Conservation (phyloP, 2,113 vertebrate species). For the Corythoichthys haematopterus region DNA sequence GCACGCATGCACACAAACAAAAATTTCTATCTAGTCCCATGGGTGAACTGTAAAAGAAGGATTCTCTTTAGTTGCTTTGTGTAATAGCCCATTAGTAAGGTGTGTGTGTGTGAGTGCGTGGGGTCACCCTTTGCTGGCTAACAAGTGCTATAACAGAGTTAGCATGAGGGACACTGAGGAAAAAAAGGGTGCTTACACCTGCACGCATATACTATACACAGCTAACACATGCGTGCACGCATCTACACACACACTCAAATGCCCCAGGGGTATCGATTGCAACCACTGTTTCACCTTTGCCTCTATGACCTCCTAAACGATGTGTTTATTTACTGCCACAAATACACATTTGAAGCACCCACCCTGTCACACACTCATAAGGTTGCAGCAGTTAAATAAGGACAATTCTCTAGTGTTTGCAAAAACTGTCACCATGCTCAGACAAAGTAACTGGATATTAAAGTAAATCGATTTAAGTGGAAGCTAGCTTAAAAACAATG, state of each 20-base stretch:
- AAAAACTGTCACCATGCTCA: conserved; percentile 15
- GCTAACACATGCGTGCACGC: conserved; percentile 28
- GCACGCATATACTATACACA: conserved; percentile 23
- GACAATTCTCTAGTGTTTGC: conserved; percentile 17
- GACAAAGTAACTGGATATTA: background rate
- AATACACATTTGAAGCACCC: conserved; percentile 23
- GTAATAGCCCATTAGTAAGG: conserved; percentile 86
- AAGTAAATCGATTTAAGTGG: background rate
- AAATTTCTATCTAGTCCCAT: conserved; percentile 30
- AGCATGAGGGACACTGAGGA: conserved; percentile 17
- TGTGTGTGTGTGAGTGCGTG: conserved; percentile 61
- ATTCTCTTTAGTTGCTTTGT: conserved; percentile 81
- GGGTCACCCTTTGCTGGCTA: conserved; percentile 57
- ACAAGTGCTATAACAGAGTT: conserved; percentile 65
- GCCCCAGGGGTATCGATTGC: conserved; percentile 61
- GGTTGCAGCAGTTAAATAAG: conserved; percentile 7
- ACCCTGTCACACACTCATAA: conserved; percentile 18
- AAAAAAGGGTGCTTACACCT: conserved; percentile 52
- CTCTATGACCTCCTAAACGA: conserved; percentile 62
- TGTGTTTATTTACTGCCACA: conserved; percentile 68
- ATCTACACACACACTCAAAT: conserved; percentile 29
- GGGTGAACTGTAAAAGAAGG: conserved; percentile 79
- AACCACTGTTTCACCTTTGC: conserved; percentile 69
- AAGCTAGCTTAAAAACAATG: background rate
- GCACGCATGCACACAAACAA: conserved; percentile 20